phyloP scores from a whole-genome alignment of 2,888 invertebrate genomes.

The Rotaria sp. region DNA sequence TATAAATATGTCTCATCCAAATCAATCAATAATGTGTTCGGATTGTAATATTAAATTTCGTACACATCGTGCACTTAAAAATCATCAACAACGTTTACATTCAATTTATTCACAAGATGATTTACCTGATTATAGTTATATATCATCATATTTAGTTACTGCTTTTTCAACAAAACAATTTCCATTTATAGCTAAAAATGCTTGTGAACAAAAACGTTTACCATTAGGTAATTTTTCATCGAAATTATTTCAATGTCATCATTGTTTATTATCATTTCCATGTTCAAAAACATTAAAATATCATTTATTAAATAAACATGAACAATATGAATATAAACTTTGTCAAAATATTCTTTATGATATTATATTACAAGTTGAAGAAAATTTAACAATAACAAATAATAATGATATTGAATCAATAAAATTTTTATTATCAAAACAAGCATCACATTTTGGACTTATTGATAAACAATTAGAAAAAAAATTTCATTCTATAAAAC shows the following conservation, averaged over 20 bases:
- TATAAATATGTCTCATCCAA: slow-evolving; percentile 1
- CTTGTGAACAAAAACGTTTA: slow-evolving; percentile 26
- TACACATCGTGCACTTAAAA: slow-evolving; percentile 2
- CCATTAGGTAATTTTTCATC: neutral
- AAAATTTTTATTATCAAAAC: neutral
- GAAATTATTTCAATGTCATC: neutral
- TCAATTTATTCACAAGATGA: neutral
- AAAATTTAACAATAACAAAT: neutral
- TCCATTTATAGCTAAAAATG: neutral
- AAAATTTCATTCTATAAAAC: neutral
- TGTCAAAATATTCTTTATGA: neutral
- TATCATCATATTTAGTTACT: neutral
- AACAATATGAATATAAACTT: neutral
- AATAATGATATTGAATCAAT: slow-evolving; percentile 13
- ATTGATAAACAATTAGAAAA: neutral
- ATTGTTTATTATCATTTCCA: neutral
- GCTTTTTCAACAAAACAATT: slow-evolving; percentile 20
- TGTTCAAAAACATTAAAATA: neutral
- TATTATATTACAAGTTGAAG: neutral
- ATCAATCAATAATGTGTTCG: neutral
- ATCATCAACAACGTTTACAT: slow-evolving; percentile 17
- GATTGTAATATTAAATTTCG: neutral
- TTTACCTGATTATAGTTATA: neutral
- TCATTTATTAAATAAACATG: slow-evolving; percentile 11
- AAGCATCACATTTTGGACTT: neutral